A percentile compares a stretch with the other conserved stretches of the same genome.
Evolutionary conservation across 2,888 invertebrate species (phyloP).

Genomic region (Lycia hirtaria): DNA sequence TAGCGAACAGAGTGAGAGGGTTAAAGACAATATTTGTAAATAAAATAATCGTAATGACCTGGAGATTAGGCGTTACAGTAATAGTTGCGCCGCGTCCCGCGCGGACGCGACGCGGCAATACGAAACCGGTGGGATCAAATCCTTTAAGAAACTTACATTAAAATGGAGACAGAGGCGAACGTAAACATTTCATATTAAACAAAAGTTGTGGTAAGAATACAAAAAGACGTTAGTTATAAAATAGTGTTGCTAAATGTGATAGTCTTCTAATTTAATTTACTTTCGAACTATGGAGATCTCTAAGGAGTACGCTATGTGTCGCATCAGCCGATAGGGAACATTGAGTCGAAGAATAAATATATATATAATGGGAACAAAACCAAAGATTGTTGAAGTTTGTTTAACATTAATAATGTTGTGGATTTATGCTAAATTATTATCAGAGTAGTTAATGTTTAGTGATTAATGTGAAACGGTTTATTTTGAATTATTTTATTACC

Average conservation of each 20-base stretch:
- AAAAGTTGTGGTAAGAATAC: conserved; percentile 74
- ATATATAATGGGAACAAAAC: conserved; percentile 90
- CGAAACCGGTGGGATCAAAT: conserved; percentile 86
- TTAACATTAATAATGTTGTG: conserved; percentile 84
- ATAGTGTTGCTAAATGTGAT: conserved; percentile 85
- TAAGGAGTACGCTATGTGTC: conserved; percentile 70
- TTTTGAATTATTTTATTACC: conserved; percentile 77
- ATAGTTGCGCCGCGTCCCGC: conserved; percentile 61
- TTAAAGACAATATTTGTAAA: conserved; percentile 87
- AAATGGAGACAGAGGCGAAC: conserved; percentile 71
- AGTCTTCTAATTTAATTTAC: conserved; percentile 82
- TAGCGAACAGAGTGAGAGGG: conserved; percentile 85
- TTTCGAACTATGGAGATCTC: conserved; percentile 77
- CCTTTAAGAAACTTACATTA: conserved; percentile 85
- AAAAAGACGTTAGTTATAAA: conserved; percentile 81
- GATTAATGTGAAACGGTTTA: conserved; percentile 69
- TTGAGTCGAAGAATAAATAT: conserved; percentile 64
- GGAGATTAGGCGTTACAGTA: conserved; percentile 78
- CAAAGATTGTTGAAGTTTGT: conserved; percentile 91
- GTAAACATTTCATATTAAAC: conserved; percentile 77
- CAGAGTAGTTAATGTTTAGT: conserved; percentile 78
- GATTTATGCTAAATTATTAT: conserved; percentile 83
- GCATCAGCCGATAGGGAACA: conserved; percentile 71
- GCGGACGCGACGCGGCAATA: conserved; percentile 65
- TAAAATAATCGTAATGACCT: conserved; percentile 83